These are phyloP conservation scores for Chelidonichthys spinosus DNA, from an alignment of 2,797 vertebrate genomes.

Conservation along the genomic window DNA sequence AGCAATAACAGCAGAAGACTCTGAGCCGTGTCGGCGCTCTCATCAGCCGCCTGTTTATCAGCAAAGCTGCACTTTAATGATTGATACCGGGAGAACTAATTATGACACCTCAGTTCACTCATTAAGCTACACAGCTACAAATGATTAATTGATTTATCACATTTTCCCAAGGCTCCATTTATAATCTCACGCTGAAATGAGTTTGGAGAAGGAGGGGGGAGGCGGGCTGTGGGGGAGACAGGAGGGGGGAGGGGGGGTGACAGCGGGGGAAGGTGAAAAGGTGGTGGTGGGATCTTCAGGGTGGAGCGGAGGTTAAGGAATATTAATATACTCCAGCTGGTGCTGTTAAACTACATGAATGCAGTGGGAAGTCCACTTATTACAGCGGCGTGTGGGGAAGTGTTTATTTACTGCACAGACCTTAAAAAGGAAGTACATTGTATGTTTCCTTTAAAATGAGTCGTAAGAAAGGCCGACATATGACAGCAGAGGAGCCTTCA, in stretches of 20 bases:
- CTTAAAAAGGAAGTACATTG: too few species aligned
- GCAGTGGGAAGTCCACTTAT: constrained; percentile 42
- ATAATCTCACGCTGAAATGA: constrained; percentile 85
- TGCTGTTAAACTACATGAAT: constrained; percentile 56
- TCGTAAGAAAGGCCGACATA: neutral
- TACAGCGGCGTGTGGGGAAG: neutral
- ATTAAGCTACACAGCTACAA: constrained; percentile 80
- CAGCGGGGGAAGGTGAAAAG: constrained; percentile 49
- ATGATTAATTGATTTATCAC: constrained; percentile 89
- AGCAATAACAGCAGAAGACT: constrained; percentile 33
- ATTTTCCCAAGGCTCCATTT: constrained; percentile 84
- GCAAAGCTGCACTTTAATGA: constrained; percentile 81
- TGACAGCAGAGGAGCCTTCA: neutral
- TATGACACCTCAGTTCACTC: constrained; percentile 85
- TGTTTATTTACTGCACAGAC: too few species aligned
- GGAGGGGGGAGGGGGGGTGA: constrained; percentile 20
- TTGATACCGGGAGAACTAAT: constrained; percentile 82
- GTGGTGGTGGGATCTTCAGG: constrained; percentile 49
- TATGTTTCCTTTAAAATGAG: too few species aligned
- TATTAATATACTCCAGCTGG: constrained; percentile 70
- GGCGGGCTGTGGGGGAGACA: constrained; percentile 15
- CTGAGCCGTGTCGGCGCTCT: constrained; percentile 58
- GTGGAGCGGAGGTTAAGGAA: constrained; percentile 70
- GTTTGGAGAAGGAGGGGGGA: constrained; percentile 54
- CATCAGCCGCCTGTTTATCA: constrained; percentile 79